phyloP scores from a whole-genome alignment of 1,140 invertebrate genomes.

The Listronotus oregonensis region DNA sequence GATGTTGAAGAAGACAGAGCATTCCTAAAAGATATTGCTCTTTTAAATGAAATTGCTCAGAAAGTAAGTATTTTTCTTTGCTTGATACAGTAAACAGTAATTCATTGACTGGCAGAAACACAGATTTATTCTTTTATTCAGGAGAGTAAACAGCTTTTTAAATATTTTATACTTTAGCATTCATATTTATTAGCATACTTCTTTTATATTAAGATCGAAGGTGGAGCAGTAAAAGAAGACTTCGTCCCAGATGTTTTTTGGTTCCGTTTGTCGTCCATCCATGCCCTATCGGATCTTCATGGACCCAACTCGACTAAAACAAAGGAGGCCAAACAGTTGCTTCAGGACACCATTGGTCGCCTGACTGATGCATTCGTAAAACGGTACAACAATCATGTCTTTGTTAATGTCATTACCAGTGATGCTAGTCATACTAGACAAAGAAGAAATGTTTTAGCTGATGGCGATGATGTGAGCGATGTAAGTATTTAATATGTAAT shows the following conservation, averaged over 20 bases:
- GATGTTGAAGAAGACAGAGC: constrained; percentile 65
- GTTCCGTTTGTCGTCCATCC: constrained; percentile 66
- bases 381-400: constrained; percentile 69
- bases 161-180: no score
- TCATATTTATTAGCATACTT: no score
- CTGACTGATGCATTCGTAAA: constrained; percentile 66
- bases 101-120: no score
- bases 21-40: constrained; percentile 68
- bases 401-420: constrained; percentile 68
- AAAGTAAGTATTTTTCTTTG: constrained; percentile 55
- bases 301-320: constrained; percentile 68
- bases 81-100: no score
- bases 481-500: constrained; percentile 28
- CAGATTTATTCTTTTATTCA: no score
- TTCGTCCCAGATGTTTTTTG: constrained; percentile 69
- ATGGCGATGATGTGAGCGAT: constrained; percentile 9
- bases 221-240: constrained; percentile 60
- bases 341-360: constrained; percentile 63
- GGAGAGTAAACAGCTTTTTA: no score
- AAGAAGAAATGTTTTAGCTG: constrained; percentile 45
- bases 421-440: constrained; percentile 67
- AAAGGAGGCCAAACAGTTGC: constrained; percentile 69
- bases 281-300: constrained; percentile 67
- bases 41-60: constrained; percentile 65
- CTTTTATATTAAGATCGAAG: constrained; percentile 38